phyloP scores from a whole-genome alignment of 2,113 vertebrate species.

The Rhinolophus sinicus region DNA sequence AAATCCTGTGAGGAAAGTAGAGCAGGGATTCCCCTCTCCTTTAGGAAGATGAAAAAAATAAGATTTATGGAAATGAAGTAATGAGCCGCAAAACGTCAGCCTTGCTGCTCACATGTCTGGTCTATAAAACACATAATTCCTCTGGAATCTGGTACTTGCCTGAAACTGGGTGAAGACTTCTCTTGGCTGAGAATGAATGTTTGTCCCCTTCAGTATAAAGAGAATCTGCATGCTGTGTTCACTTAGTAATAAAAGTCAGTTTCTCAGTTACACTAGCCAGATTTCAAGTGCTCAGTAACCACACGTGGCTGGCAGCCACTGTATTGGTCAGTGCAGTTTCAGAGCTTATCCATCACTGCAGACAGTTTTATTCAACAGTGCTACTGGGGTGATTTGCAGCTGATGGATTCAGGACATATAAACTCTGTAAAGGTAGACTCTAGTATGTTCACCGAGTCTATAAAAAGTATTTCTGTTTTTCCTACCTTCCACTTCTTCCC shows the following conservation, averaged over 20 bases:
- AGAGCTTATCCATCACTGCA: not conserved
- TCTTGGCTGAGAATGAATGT: not conserved
- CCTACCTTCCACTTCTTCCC: not conserved
- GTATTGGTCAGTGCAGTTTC: no score
- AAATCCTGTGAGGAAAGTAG: not conserved
- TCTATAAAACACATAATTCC: not conserved
- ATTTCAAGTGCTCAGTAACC: not conserved
- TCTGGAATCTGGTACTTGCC: not conserved
- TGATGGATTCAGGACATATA: not conserved
- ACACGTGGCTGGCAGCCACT: not conserved
- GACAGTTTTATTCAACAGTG: not conserved
- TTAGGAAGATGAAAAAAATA: not conserved
- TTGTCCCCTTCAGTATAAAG: not conserved
- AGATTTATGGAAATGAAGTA: not conserved
- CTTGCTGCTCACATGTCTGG: not conserved
- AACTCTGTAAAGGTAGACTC: not conserved
- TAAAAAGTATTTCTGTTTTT: not conserved
- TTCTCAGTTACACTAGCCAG: not conserved
- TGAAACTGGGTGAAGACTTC: not conserved
- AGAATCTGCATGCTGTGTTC: not conserved
- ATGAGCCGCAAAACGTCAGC: not conserved
- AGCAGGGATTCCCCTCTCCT: not conserved
- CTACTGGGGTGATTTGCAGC: not conserved
- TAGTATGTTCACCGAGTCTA: not conserved
- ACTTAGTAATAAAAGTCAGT: conserved; percentile 4